These are phyloP conservation scores for Melanaphis sacchari DNA, from an alignment of 1,140 invertebrate genomes.

Conservation along the genomic window DNA sequence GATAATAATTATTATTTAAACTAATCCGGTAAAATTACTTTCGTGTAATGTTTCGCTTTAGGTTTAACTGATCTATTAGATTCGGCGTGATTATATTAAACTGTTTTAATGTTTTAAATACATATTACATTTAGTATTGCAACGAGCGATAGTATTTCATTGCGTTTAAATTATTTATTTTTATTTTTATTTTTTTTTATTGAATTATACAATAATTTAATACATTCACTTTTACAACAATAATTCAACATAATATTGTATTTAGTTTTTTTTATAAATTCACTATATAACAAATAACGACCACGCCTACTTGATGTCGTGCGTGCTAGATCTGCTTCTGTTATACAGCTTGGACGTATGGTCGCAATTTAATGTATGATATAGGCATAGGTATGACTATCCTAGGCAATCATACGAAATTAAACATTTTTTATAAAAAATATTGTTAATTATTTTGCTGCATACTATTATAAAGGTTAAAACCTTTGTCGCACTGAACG, in stretches of 20 bases:
- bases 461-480: neutral
- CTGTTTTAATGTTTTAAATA: no score
- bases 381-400: neutral
- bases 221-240: neutral
- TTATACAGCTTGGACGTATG: neutral
- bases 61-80: neutral
- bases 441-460: neutral
- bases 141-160: neutral
- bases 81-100: neutral
- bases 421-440: no score
- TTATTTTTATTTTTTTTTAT: neutral
- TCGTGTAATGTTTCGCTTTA: neutral
- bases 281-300: neutral
- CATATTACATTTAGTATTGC: neutral
- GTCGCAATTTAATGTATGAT: neutral
- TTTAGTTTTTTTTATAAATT: neutral
- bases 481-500: neutral
- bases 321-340: neutral
- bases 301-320: conserved; percentile 21
- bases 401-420: neutral
- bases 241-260: neutral
- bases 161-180: neutral
- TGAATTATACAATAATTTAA: neutral
- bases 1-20: conserved; percentile 9
- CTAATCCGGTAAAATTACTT: neutral